Conservation (phyloP, 2,888 invertebrate genomes). For the Achlya flavicornis region DNA sequence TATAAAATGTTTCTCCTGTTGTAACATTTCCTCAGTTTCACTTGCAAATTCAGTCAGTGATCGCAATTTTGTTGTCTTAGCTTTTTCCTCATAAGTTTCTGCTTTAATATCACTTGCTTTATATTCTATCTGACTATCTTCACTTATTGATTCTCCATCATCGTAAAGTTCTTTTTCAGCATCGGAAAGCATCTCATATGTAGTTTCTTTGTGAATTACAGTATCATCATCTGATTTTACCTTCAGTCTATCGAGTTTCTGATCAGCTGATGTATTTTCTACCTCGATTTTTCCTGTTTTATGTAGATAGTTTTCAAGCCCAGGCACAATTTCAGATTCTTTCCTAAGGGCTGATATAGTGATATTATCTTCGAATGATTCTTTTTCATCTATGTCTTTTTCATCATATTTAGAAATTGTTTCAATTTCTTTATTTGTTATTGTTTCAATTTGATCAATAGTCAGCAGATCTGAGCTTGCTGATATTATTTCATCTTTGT, state of each 20-base stretch:
- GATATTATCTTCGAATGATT: slow-evolving; percentile 16
- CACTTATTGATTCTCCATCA: slow-evolving; percentile 40
- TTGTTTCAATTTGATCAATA: slow-evolving; percentile 14
- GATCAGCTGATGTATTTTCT: not conserved
- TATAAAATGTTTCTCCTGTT: slow-evolving; percentile 41
- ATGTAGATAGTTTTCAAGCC: not conserved
- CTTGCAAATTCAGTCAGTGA: slow-evolving; percentile 36
- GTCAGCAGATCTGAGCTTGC: not conserved
- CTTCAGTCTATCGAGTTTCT: not conserved
- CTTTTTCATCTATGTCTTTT: slow-evolving; percentile 46
- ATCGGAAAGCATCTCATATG: slow-evolving; percentile 15
- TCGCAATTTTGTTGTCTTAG: slow-evolving; percentile 29
- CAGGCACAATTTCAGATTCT: not conserved
- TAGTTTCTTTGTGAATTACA: slow-evolving; percentile 15
- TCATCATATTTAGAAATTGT: slow-evolving; percentile 38
- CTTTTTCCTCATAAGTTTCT: slow-evolving; percentile 27
- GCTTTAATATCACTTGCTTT: slow-evolving; percentile 25
- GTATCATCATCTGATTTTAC: slow-evolving; percentile 1
- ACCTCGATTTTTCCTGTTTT: not conserved
- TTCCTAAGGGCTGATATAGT: not conserved
- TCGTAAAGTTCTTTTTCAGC: slow-evolving; percentile 38
- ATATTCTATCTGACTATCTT: slow-evolving; percentile 40
- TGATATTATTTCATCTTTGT: slow-evolving; percentile 17
- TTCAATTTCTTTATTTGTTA: slow-evolving; percentile 40
- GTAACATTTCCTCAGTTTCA: slow-evolving; percentile 46